phyloP scores from a whole-genome alignment of 2,797 vertebrate genomes.

The Xenentodon cancila region DNA sequence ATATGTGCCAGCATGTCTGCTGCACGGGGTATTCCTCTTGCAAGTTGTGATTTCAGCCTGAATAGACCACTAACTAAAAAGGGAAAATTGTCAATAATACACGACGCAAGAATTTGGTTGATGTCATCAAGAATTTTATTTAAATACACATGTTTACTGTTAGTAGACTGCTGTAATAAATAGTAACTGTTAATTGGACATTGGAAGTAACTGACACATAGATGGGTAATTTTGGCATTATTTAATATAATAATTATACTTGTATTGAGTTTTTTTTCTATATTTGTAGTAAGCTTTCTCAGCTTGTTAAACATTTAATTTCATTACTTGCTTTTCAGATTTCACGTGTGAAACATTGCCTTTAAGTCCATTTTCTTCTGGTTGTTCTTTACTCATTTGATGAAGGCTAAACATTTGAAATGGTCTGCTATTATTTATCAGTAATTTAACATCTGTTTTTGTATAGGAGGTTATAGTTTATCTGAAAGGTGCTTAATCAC shows the following conservation, averaged over 20 bases:
- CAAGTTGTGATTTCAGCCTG: conserved; percentile 17
- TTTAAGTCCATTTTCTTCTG: conserved; percentile 25
- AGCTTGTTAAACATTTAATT: conserved; percentile 17
- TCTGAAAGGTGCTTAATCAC: conserved; percentile 6
- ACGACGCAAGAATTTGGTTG: conserved; percentile 20
- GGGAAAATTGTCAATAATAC: conserved; percentile 40
- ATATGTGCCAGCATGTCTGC: too few species aligned
- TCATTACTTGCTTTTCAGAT: conserved; percentile 6
- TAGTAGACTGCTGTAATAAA: conserved; percentile 51
- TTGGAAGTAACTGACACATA: conserved; percentile 30
- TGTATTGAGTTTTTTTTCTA: conserved; percentile 14
- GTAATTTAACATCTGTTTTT: neutral
- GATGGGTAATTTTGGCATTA: conserved; percentile 10
- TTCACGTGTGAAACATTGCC: conserved; percentile 22
- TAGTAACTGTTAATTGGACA: conserved; percentile 38
- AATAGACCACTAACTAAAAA: conserved; percentile 43
- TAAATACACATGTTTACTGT: conserved; percentile 15
- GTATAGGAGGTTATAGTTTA: conserved; percentile 8
- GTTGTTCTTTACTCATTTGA: neutral
- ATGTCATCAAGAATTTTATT: conserved; percentile 26
- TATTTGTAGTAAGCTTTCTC: conserved; percentile 18
- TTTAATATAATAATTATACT: conserved; percentile 43
- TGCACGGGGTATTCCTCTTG: conserved; percentile 16
- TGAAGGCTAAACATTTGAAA: conserved; percentile 14
- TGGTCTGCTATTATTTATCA: conserved; percentile 16